Conservation (phyloP, 2,888 invertebrate genomes). For the Drepanosiphum platanoidis region DNA sequence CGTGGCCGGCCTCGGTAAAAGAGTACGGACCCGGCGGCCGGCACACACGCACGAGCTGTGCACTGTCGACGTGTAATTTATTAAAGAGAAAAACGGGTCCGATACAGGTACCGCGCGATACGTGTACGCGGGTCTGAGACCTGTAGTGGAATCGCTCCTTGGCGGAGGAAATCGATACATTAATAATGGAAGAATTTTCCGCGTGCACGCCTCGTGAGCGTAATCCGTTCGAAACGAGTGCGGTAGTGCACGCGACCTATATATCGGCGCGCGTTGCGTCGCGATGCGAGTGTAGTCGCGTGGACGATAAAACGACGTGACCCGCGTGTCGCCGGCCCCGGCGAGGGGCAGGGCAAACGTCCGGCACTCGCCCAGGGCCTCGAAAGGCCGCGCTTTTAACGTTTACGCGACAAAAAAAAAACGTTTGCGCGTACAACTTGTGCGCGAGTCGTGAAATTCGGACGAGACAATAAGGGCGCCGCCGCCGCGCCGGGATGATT, state of each 20-base stretch:
- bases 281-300: not conserved
- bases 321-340: too few species aligned
- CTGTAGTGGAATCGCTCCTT: not conserved
- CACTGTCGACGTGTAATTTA: not conserved
- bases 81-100: not conserved
- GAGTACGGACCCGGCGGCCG: too few species aligned
- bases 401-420: too few species aligned
- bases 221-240: not conserved
- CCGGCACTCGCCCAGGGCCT: too few species aligned
- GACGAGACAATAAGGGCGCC: too few species aligned
- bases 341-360: too few species aligned
- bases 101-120: too few species aligned
- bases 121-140: not conserved
- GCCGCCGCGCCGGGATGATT: too few species aligned
- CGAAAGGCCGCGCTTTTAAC: too few species aligned
- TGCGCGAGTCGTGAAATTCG: too few species aligned
- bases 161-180: not conserved
- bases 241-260: not conserved
- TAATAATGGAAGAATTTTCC: conserved; percentile 8
- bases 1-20: not conserved
- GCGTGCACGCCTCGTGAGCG: not conserved
- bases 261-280: not conserved
- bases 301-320: too few species aligned
- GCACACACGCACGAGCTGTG: not conserved
- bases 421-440: too few species aligned